Evolutionary conservation across 2,113 vertebrate species (phyloP).

Genomic region (Hucho hucho): DNA sequence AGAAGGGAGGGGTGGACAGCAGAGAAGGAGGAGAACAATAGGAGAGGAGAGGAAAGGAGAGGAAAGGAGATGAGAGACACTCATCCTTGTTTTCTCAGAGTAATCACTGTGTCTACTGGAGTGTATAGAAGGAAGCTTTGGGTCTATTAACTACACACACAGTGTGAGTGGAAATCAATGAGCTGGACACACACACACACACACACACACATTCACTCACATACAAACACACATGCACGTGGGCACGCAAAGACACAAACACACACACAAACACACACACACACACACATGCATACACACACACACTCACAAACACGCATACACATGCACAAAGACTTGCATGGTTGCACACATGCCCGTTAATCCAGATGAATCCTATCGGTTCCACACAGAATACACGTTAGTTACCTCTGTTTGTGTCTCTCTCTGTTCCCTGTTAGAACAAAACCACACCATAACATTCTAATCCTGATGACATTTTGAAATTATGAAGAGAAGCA

Average conservation of each 20-base stretch:
- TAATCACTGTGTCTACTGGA: constrained; percentile 3
- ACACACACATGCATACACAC: not conserved
- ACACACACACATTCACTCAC: not conserved
- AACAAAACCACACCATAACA: not conserved
- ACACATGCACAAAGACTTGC: not conserved
- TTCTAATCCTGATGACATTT: too few relatives aligned
- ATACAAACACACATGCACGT: too few relatives aligned
- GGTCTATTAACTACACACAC: not conserved
- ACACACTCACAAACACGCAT: not conserved
- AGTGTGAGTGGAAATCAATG: not conserved
- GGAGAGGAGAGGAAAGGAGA: not conserved
- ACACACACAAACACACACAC: constrained; percentile 1
- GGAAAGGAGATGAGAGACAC: not conserved
- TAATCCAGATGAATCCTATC: constrained; percentile 6
- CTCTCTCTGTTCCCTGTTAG: not conserved
- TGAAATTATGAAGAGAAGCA: not conserved
- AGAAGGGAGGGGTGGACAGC: not conserved
- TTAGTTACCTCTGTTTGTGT: not conserved
- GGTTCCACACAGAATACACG: not conserved
- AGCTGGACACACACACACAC: not conserved
- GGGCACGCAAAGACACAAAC: not conserved
- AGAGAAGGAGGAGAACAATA: not conserved
- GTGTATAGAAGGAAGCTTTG: not conserved
- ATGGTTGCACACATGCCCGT: not conserved
- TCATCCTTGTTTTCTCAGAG: not conserved